Evolutionary conservation across 2,113 vertebrate species (phyloP).

Genomic region (Salvelinus sp.): DNA sequence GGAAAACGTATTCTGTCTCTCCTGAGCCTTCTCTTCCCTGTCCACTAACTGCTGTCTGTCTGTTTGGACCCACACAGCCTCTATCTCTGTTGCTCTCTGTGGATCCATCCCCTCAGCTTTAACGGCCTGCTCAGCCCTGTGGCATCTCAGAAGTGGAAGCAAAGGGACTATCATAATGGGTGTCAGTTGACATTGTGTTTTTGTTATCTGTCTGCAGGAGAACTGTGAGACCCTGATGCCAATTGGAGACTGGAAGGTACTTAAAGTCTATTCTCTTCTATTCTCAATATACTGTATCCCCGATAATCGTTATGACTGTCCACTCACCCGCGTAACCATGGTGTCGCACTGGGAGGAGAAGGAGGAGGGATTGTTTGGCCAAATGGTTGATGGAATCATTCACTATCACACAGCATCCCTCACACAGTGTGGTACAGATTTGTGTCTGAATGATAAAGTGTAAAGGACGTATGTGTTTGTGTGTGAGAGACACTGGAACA

Average conservation of each 20-base stretch:
- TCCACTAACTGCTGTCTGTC: not conserved
- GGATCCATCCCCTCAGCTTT: no score
- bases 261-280: not conserved
- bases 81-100: no score
- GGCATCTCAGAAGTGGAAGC: not conserved
- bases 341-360: not conserved
- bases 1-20: not conserved
- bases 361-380: not conserved
- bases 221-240: slow-evolving; percentile 85
- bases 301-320: not conserved
- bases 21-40: not conserved
- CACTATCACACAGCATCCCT: not conserved
- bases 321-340: not conserved
- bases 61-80: no score
- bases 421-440: no score
- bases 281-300: not conserved
- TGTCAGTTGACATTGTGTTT: not conserved
- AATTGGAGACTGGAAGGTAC: slow-evolving; percentile 91
- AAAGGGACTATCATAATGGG: not conserved
- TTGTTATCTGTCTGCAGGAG: slow-evolving; percentile 75
- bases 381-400: not conserved
- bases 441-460: no score
- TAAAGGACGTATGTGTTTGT: no score
- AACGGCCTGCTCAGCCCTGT: not conserved
- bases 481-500: no score